phyloP scores from a whole-genome alignment of 2,888 invertebrate species.

The Poecilobothrus nobilitatus region DNA sequence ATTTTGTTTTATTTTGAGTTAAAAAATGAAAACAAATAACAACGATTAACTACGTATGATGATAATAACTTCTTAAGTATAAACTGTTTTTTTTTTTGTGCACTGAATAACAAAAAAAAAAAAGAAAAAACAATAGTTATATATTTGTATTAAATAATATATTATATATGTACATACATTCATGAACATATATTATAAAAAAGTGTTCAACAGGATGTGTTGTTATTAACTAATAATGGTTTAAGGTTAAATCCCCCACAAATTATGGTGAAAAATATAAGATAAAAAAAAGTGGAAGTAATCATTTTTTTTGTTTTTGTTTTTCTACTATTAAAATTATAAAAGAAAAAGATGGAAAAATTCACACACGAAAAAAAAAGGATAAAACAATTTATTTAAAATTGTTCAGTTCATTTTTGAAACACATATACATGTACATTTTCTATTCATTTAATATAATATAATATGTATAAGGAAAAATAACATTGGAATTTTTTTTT shows the following conservation, averaged over 20 bases:
- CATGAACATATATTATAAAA: too few relatives aligned
- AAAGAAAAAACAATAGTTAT: too few relatives aligned
- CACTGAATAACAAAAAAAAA: too few relatives aligned
- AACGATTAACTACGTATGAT: too few relatives aligned
- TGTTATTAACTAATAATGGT: conserved; percentile 1
- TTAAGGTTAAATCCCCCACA: neutral
- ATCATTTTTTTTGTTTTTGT: too few relatives aligned
- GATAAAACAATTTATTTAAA: neutral
- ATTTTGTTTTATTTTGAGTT: too few relatives aligned
- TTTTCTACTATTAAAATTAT: neutral
- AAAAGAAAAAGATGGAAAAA: neutral
- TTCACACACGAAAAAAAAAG: neutral
- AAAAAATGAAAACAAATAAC: too few relatives aligned
- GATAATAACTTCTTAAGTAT: too few relatives aligned
- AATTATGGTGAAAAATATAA: neutral
- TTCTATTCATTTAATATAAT: neutral
- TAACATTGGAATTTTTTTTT: neutral
- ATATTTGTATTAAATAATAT: too few relatives aligned
- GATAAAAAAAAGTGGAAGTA: neutral
- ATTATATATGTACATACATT: too few relatives aligned
- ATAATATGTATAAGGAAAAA: neutral
- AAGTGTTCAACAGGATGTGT: neutral
- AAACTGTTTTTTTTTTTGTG: too few relatives aligned
- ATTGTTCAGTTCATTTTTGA: neutral
- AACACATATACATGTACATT: neutral